These are phyloP conservation scores for Hedychridium roseum DNA, from an alignment of 2,888 invertebrate genomes.

Conservation along the genomic window DNA sequence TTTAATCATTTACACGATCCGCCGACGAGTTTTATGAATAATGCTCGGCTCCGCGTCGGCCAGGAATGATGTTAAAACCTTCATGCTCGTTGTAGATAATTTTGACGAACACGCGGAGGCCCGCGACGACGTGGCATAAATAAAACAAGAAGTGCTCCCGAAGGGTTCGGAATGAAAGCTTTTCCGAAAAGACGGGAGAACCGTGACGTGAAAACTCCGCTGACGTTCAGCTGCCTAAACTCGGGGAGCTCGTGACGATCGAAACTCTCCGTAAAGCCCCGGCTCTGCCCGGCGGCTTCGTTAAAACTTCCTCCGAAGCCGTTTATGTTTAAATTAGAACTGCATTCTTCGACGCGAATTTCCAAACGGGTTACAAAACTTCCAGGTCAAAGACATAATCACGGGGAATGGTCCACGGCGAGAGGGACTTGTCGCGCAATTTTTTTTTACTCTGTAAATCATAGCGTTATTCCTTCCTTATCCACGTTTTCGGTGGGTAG, in stretches of 20 bases:
- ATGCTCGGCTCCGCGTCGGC: too few species aligned
- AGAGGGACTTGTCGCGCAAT: neutral
- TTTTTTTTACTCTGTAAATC: neutral
- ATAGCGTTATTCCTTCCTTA: constrained; percentile 1
- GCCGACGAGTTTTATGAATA: too few species aligned
- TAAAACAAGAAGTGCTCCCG: too few species aligned
- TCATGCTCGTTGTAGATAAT: too few species aligned
- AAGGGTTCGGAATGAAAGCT: too few species aligned
- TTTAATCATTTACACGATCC: too few species aligned
- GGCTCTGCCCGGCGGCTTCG: constrained; percentile 25
- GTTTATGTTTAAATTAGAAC: constrained; percentile 37
- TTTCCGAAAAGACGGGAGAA: constrained; percentile 10
- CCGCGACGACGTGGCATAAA: too few species aligned
- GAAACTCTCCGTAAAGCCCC: constrained; percentile 22
- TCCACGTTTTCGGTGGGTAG: constrained; percentile 8
- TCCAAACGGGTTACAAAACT: constrained; percentile 26
- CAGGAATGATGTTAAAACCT: too few species aligned
- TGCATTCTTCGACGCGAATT: constrained; percentile 35
- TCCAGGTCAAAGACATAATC: constrained; percentile 19
- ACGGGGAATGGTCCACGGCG: constrained; percentile 8
- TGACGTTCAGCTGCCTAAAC: constrained; percentile 22
- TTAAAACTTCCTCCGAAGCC: constrained; percentile 34
- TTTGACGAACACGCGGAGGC: too few species aligned
- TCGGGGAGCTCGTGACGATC: constrained; percentile 26
- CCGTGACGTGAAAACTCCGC: constrained; percentile 24